A percentile compares a stretch with the other conserved stretches of the same genome.
Evolutionary conservation across 2,797 vertebrate species (phyloP).

Genomic region (Nasua narica): DNA sequence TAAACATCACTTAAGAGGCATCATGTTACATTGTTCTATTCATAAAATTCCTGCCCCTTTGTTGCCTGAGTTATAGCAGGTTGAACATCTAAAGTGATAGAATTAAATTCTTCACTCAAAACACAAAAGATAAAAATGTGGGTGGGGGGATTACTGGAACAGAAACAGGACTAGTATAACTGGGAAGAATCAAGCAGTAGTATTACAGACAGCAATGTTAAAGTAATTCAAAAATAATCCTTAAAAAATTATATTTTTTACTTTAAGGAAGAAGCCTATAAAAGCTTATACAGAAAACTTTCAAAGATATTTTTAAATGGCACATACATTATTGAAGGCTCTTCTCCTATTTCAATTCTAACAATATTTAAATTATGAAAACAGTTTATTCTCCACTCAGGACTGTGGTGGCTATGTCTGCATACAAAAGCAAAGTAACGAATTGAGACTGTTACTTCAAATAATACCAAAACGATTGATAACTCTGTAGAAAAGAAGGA

Average conservation of each 20-base stretch:
- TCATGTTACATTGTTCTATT: neutral
- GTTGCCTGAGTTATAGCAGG: neutral
- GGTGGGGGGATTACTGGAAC: neutral
- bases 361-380: slow-evolving; percentile 3
- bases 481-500: neutral
- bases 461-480: neutral
- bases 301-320: slow-evolving; percentile 7
- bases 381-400: neutral
- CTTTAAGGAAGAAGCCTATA: neutral
- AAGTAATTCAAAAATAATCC: slow-evolving; percentile 8
- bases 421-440: neutral
- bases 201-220: neutral
- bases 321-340: neutral
- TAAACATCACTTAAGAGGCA: neutral
- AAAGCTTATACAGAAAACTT: neutral
- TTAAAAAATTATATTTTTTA: neutral
- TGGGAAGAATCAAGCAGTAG: neutral
- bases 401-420: neutral
- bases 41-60: neutral
- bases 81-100: neutral
- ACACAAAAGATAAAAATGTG: neutral
- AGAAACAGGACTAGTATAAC: neutral
- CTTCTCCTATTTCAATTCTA: neutral
- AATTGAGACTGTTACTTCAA: neutral
- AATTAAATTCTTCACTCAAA: neutral